A percentile compares a stretch with the other conserved stretches of the same genome.
Evolutionary conservation across 2,888 invertebrate species (phyloP).

Genomic region (Dolomedes plantarius): DNA sequence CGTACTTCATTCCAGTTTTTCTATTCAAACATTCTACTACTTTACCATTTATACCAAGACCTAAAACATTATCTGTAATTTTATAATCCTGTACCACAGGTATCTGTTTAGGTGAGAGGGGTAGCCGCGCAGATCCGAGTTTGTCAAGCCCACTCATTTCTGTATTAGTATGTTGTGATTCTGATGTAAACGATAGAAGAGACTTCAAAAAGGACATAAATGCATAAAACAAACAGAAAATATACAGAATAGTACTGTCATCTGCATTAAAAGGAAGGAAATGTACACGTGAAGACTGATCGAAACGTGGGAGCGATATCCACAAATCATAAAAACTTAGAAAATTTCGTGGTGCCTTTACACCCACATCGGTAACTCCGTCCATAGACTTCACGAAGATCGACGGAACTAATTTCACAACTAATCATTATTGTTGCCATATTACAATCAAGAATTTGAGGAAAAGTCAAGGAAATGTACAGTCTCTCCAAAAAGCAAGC

Average conservation of each 20-base stretch:
- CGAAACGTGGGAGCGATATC: background rate
- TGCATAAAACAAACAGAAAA: constrained; percentile 44
- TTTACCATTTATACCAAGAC: constrained; percentile 98
- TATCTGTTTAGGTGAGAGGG: constrained; percentile 82
- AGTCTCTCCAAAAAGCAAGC: too few species aligned
- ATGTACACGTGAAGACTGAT: background rate
- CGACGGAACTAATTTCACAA: background rate
- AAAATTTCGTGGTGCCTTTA: constrained; percentile 25
- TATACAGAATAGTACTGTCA: constrained; percentile 35
- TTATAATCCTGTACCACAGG: constrained; percentile 93
- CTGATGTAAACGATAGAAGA: background rate
- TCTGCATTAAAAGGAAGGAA: constrained; percentile 49
- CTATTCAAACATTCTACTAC: constrained; percentile 95
- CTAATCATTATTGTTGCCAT: background rate
- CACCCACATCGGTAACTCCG: constrained; percentile 49
- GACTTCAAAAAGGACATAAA: constrained; percentile 51
- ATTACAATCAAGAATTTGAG: too few species aligned
- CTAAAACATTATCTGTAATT: constrained; percentile 93
- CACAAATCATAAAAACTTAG: constrained; percentile 33
- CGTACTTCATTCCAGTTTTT: constrained; percentile 86
- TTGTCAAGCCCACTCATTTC: constrained; percentile 62
- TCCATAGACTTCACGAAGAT: constrained; percentile 56
- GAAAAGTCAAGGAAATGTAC: too few species aligned
- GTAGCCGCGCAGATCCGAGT: constrained; percentile 55
- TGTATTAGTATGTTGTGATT: background rate